A percentile compares a stretch with the other conserved stretches of the same genome.
Evolutionary conservation across 2,888 invertebrate genomes (phyloP).

Genomic region (Latrodectus elegans): DNA sequence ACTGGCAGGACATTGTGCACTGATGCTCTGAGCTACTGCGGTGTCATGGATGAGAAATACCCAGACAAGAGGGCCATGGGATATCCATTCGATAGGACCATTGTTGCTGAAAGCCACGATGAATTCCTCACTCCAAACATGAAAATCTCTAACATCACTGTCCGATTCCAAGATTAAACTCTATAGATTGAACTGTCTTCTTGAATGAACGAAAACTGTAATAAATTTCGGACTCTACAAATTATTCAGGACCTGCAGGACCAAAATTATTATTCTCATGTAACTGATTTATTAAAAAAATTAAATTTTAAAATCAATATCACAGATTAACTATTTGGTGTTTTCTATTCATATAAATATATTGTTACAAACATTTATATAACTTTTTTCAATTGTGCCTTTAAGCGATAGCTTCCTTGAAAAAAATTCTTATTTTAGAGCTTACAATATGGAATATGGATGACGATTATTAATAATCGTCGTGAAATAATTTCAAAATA

Average conservation of each 20-base stretch:
- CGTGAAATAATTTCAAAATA: too few species aligned
- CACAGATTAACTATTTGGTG: background rate
- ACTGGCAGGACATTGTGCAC: slow-evolving; percentile 77
- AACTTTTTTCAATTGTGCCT: too few species aligned
- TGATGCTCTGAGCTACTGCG: slow-evolving; percentile 87
- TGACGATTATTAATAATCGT: too few species aligned
- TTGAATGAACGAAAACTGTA: background rate
- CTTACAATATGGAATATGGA: too few species aligned
- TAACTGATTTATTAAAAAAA: background rate
- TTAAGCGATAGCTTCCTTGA: too few species aligned
- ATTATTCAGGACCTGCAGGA: too few species aligned
- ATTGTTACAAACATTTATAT: too few species aligned
- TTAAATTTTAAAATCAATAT: background rate
- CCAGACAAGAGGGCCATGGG: slow-evolving; percentile 90
- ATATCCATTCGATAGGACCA: slow-evolving; percentile 83
- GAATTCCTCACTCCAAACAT: slow-evolving; percentile 65
- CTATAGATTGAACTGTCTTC: background rate
- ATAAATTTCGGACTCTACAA: too few species aligned
- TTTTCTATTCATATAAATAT: background rate
- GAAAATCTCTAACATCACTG: slow-evolving; percentile 57
- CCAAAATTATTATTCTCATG: background rate
- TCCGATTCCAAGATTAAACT: slow-evolving; percentile 54
- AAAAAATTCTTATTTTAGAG: too few species aligned
- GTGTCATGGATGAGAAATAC: slow-evolving; percentile 84
- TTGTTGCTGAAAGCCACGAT: slow-evolving; percentile 20